These are phyloP conservation scores for Trematomus loennbergii DNA, from an alignment of 2,113 vertebrate genomes.

Conservation along the genomic window DNA sequence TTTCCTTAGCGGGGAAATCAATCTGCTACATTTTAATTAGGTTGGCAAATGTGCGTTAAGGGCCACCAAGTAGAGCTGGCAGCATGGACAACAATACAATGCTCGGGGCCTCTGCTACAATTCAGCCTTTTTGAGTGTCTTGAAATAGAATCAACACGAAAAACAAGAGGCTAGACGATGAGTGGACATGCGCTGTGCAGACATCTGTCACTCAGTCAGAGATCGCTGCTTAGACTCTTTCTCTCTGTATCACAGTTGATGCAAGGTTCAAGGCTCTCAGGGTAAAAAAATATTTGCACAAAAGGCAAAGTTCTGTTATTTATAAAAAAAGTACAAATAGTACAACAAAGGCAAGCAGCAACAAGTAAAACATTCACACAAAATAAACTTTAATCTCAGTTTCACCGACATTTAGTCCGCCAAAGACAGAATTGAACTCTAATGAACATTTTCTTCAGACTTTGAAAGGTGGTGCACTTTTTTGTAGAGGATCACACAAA, in stretches of 20 bases:
- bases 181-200: conserved; percentile 9
- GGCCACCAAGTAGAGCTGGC: conserved; percentile 28
- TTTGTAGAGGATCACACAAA: conserved; percentile 3
- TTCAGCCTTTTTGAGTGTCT: background rate
- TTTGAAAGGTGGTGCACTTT: background rate
- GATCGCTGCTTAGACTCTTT: background rate
- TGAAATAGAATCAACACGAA: conserved; percentile 11
- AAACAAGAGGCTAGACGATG: conserved; percentile 21
- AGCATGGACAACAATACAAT: conserved; percentile 21
- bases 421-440: background rate
- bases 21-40: conserved; percentile 61
- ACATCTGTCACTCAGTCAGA: conserved; percentile 24
- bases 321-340: background rate
- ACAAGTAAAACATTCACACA: background rate
- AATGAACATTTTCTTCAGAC: background rate
- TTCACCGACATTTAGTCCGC: background rate
- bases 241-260: background rate
- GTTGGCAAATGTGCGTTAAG: conserved; percentile 56
- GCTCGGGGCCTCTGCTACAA: conserved; percentile 8
- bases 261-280: background rate
- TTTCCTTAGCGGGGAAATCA: conserved; percentile 52
- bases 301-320: background rate
- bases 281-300: background rate
- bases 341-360: no score
- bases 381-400: background rate